These are phyloP conservation scores for Peromyscus californicus DNA, from an alignment of 2,113 vertebrate genomes.

Conservation along the genomic window DNA sequence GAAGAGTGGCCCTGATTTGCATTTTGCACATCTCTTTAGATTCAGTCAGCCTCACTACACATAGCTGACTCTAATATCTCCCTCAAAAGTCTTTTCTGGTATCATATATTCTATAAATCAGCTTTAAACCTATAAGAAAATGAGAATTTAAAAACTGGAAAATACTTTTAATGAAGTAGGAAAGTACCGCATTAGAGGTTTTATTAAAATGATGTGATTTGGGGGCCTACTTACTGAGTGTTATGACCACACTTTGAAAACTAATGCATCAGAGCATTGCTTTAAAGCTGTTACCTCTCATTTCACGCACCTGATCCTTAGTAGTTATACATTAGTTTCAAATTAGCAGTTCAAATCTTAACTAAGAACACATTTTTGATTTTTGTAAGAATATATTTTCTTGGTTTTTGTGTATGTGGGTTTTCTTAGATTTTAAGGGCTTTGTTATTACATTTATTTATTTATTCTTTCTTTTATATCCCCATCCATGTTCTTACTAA, in stretches of 20 bases:
- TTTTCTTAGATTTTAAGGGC: background rate
- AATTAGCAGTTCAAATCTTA: background rate
- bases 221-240: background rate
- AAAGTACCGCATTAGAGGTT: background rate
- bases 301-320: background rate
- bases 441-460: background rate
- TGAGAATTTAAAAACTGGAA: background rate
- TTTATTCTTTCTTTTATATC: background rate
- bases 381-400: background rate
- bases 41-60: background rate
- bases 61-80: background rate
- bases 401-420: background rate
- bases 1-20: background rate
- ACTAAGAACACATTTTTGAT: background rate
- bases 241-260: background rate
- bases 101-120: background rate
- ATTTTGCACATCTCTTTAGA: conserved; percentile 43
- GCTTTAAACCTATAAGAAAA: background rate
- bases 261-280: background rate
- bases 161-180: background rate
- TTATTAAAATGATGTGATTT: background rate
- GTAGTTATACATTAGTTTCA: background rate
- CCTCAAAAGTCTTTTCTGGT: background rate
- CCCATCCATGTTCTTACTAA: background rate
- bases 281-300: background rate